Percentiles rank a stretch among this genome's conserved stretches.
Conservation (phyloP, 2,113 vertebrate species). For the Corydoras sp. region DNA sequence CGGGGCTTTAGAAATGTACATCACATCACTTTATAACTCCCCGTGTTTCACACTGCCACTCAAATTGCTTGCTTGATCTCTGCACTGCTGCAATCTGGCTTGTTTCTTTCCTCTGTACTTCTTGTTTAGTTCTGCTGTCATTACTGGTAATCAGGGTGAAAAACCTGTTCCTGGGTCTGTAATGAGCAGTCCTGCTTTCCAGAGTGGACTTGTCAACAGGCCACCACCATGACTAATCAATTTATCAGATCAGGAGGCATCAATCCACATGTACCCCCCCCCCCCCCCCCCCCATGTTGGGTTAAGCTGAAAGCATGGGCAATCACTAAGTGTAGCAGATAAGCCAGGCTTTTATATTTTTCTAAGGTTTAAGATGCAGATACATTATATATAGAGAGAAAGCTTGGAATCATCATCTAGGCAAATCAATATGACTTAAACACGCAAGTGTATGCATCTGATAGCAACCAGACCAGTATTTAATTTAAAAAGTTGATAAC, state of each 20-base stretch:
- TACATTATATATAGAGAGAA: no score
- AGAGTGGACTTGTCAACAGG: slow-evolving; percentile 35
- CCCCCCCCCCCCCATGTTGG: neutral
- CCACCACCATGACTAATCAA: slow-evolving; percentile 46
- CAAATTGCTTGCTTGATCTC: slow-evolving; percentile 33
- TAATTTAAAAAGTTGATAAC: no score
- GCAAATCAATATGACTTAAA: no score
- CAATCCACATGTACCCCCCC: neutral
- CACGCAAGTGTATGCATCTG: no score
- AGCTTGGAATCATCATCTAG: no score
- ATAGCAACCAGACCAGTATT: no score
- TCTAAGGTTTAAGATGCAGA: no score
- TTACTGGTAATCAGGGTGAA: slow-evolving; percentile 64
- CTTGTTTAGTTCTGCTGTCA: slow-evolving; percentile 55
- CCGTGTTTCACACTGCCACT: slow-evolving; percentile 15
- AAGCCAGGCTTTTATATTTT: no score
- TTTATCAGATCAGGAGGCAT: slow-evolving; percentile 46
- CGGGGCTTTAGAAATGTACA: slow-evolving; percentile 22
- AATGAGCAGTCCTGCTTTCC: slow-evolving; percentile 48
- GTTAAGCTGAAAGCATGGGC: no score
- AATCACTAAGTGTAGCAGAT: no score
- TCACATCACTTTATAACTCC: neutral
- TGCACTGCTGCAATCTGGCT: slow-evolving; percentile 10
- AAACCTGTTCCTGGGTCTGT: slow-evolving; percentile 45
- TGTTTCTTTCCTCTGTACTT: slow-evolving; percentile 21